A percentile compares a stretch with the other conserved stretches of the same genome.
Conservation (phyloP, 2,113 vertebrate genomes). For the Oncorhynchus masou region DNA sequence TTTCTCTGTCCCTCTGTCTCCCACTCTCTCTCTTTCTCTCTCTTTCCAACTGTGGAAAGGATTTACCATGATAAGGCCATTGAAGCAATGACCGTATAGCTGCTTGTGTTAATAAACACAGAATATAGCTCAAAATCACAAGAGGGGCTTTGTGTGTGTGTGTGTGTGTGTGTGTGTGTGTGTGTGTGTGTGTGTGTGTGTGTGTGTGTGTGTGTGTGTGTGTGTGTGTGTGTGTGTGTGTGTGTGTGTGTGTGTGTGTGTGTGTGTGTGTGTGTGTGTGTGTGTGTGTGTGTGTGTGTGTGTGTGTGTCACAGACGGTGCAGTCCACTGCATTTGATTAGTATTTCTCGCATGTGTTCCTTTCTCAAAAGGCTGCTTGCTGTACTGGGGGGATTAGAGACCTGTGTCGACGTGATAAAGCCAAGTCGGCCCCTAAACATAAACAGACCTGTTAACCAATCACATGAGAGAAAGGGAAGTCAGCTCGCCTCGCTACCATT, state of each 20-base stretch:
- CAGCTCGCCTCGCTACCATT: slow-evolving; percentile 15
- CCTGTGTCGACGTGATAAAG: slow-evolving; percentile 58
- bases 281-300: slow-evolving; percentile 1
- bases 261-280: neutral
- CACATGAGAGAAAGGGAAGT: slow-evolving; percentile 19
- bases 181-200: neutral
- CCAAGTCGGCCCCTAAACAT: slow-evolving; percentile 30
- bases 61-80: slow-evolving; percentile 32
- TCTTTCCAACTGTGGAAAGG: slow-evolving; percentile 22
- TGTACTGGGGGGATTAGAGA: slow-evolving; percentile 48
- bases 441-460: slow-evolving; percentile 41
- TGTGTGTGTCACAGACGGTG: slow-evolving; percentile 16
- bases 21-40: neutral
- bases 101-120: slow-evolving; percentile 22
- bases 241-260: slow-evolving; percentile 13
- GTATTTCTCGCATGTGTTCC: slow-evolving; percentile 50
- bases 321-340: slow-evolving; percentile 52
- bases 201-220: too few relatives aligned
- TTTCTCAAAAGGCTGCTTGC: slow-evolving; percentile 55
- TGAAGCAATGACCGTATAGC: slow-evolving; percentile 25
- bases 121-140: slow-evolving; percentile 10
- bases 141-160: neutral
- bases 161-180: slow-evolving; percentile 8
- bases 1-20: neutral
- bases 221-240: too few relatives aligned